phyloP scores from a whole-genome alignment of 2,888 invertebrate species.

The Leptinotarsa haldemani region DNA sequence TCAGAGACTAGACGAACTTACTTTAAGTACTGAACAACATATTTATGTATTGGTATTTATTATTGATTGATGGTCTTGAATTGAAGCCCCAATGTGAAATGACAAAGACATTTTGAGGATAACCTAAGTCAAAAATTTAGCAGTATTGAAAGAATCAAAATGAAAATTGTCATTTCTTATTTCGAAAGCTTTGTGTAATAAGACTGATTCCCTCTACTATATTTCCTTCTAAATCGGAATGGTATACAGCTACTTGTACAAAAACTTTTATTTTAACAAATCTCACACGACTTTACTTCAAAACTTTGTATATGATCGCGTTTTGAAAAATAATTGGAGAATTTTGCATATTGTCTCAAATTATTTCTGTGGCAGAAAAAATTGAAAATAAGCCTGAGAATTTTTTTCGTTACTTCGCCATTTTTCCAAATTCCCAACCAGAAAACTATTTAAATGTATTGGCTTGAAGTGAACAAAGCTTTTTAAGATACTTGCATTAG shows the following conservation, averaged over 20 bases:
- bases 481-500: too few species aligned
- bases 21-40: background rate
- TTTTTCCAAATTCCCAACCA: too few species aligned
- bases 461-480: too few species aligned
- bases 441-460: too few species aligned
- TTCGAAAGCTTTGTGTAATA: conserved; percentile 52
- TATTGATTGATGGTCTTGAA: conserved; percentile 16
- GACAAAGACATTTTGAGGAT: background rate
- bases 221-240: conserved; percentile 42
- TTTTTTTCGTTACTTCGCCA: too few species aligned
- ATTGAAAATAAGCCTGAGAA: too few species aligned
- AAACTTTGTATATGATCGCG: conserved; percentile 7
- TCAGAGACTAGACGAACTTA: background rate
- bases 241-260: conserved; percentile 16
- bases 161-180: conserved; percentile 29
- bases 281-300: conserved; percentile 19
- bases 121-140: background rate
- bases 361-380: too few species aligned
- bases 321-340: background rate
- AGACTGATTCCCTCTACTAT: conserved; percentile 57
- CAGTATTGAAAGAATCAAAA: conserved; percentile 15
- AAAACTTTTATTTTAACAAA: conserved; percentile 27
- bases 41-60: conserved; percentile 29
- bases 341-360: background rate
- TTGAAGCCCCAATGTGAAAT: conserved; percentile 15